A percentile compares a stretch with the other conserved stretches of the same genome.
These are phyloP conservation scores for Gorsachius magnificus DNA, from an alignment of 2,797 vertebrate genomes.

Conservation along the genomic window DNA sequence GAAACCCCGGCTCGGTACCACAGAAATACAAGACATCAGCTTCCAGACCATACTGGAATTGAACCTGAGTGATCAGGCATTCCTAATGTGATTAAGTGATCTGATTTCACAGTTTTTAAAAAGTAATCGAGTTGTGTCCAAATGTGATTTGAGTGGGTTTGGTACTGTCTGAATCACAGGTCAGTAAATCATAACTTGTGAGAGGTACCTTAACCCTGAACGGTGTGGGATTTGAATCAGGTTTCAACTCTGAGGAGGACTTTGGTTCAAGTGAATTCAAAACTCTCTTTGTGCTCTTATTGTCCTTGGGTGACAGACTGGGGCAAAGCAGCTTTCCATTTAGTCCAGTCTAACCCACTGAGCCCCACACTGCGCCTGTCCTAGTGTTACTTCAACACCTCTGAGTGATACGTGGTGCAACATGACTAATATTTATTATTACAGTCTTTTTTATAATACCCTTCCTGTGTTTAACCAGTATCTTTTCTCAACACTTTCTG, in stretches of 20 bases:
- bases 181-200: slow-evolving; percentile 13
- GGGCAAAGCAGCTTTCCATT: background rate
- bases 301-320: background rate
- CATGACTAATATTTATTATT: background rate
- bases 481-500: background rate
- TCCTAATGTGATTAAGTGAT: slow-evolving; percentile 56
- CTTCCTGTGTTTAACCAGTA: background rate
- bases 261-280: background rate
- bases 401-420: background rate
- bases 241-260: background rate
- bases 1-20: background rate
- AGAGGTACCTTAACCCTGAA: slow-evolving; percentile 23
- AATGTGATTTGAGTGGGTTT: slow-evolving; percentile 10
- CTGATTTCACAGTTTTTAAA: slow-evolving; percentile 37
- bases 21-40: background rate
- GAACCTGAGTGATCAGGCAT: slow-evolving; percentile 38
- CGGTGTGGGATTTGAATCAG: background rate
- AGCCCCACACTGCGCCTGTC: background rate
- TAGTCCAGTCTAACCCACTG: background rate
- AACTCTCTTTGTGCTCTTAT: background rate
- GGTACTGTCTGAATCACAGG: background rate
- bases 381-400: background rate
- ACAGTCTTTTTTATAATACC: background rate
- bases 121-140: slow-evolving; percentile 16
- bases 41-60: slow-evolving; percentile 13